Percentiles rank a stretch among this genome's conserved stretches.
phyloP scores from a whole-genome alignment of 2,888 invertebrate species.

The Operophtera brumata region DNA sequence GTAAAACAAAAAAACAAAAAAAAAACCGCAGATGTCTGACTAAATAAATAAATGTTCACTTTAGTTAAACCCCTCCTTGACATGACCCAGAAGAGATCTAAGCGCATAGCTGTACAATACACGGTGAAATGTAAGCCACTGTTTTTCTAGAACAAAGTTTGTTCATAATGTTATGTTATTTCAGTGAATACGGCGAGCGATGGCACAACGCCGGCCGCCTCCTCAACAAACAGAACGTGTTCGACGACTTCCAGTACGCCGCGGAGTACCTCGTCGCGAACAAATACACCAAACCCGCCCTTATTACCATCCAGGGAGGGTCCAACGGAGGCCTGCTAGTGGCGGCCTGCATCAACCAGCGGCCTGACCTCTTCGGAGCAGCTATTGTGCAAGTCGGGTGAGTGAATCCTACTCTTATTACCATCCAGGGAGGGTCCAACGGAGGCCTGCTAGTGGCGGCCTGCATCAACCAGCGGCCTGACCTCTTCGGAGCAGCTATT shows the following conservation, averaged over 20 bases:
- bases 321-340: constrained; percentile 99
- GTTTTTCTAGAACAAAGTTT: too few species aligned
- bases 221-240: constrained; percentile 97
- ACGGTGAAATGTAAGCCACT: too few species aligned
- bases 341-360: constrained; percentile 96
- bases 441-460: constrained; percentile 98
- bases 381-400: constrained; percentile 97
- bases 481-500: constrained; percentile 95
- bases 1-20: too few species aligned
- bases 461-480: constrained; percentile 96
- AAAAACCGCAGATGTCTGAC: too few species aligned
- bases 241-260: constrained; percentile 97
- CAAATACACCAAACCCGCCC: constrained; percentile 87
- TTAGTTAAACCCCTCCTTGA: too few species aligned
- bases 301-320: constrained; percentile 94
- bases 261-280: constrained; percentile 92
- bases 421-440: constrained; percentile 97
- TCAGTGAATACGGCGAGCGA: constrained; percentile 96
- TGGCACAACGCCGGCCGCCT: constrained; percentile 98
- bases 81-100: too few species aligned
- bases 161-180: constrained; percentile 22
- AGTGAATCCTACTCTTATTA: constrained; percentile 82
- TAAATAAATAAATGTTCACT: too few species aligned
- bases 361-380: constrained; percentile 96
- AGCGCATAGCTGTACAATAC: too few species aligned